A percentile compares a stretch with the other conserved stretches of the same genome.
phyloP scores from a whole-genome alignment of 2,888 invertebrate species.

The Drosophila vallismaia region DNA sequence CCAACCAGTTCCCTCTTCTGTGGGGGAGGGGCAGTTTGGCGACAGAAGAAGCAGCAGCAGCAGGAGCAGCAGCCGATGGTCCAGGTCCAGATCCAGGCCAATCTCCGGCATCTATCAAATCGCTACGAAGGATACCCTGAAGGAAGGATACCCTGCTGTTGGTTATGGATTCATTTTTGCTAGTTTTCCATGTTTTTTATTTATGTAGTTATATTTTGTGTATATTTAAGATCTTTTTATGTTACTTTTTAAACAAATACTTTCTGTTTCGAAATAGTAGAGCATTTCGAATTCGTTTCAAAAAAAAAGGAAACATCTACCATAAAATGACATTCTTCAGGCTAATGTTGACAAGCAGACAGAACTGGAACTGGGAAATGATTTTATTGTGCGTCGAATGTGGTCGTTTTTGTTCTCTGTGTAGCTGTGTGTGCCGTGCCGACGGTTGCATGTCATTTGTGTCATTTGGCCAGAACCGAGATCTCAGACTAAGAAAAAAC shows the following conservation, averaged over 20 bases:
- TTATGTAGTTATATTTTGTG: neutral
- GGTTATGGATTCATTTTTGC: neutral
- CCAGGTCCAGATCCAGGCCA: slow-evolving; percentile 12
- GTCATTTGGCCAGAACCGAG: slow-evolving; percentile 3
- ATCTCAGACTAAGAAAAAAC: neutral
- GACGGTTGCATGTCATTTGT: slow-evolving; percentile 53
- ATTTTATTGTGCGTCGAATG: neutral
- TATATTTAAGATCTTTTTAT: neutral
- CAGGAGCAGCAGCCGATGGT: slow-evolving; percentile 13
- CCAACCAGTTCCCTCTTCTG: neutral
- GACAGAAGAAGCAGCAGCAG: slow-evolving; percentile 1
- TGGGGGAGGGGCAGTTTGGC: slow-evolving; percentile 6
- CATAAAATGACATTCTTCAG: neutral
- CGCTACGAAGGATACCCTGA: slow-evolving; percentile 9
- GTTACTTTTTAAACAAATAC: neutral
- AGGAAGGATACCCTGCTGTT: neutral
- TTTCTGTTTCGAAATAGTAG: too few relatives aligned
- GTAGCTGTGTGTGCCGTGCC: slow-evolving; percentile 10
- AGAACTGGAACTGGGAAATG: neutral
- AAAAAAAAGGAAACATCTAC: neutral
- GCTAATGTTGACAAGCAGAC: slow-evolving; percentile 48
- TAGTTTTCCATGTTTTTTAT: neutral
- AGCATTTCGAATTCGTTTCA: slow-evolving; percentile 14
- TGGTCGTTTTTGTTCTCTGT: neutral
- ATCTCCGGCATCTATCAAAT: slow-evolving; percentile 66